These are phyloP conservation scores for Argyrosomus japonicus DNA, from an alignment of 2,113 vertebrate genomes.

Conservation along the genomic window DNA sequence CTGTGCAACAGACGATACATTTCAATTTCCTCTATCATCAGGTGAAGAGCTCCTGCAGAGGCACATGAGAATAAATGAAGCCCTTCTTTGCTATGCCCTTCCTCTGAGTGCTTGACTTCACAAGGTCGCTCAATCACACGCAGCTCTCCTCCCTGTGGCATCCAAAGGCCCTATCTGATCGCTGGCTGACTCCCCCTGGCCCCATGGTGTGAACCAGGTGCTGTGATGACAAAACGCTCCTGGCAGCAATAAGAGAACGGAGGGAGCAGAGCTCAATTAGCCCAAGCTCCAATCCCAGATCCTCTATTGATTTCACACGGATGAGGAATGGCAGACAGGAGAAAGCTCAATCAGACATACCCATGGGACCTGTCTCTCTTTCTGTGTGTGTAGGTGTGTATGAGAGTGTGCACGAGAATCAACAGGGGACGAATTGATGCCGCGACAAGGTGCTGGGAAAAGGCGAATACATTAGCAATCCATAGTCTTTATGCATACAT, in stretches of 20 bases:
- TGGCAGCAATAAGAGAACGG: conserved; percentile 80
- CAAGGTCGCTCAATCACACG: conserved; percentile 72
- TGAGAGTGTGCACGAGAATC: conserved; percentile 22
- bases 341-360: conserved; percentile 84
- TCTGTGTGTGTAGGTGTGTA: conserved; percentile 13
- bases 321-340: conserved; percentile 84
- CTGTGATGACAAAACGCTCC: conserved; percentile 82
- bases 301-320: conserved; percentile 83
- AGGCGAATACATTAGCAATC: conserved; percentile 67
- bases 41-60: conserved; percentile 38
- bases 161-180: conserved; percentile 68
- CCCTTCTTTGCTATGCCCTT: conserved; percentile 47
- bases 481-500: conserved; percentile 67
- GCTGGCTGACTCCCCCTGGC: conserved; percentile 51
- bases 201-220: conserved; percentile 76
- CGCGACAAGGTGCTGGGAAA: conserved; percentile 56
- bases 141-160: conserved; percentile 58
- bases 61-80: conserved; percentile 47
- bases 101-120: conserved; percentile 52
- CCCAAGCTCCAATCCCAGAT: conserved; percentile 79
- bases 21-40: conserved; percentile 17
- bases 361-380: conserved; percentile 62
- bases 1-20: conserved; percentile 2
- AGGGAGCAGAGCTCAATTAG: conserved; percentile 85
- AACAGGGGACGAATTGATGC: conserved; percentile 64